Evolutionary conservation across 2,888 invertebrate genomes (phyloP).

Genomic region (Shargacucullia verbasci): DNA sequence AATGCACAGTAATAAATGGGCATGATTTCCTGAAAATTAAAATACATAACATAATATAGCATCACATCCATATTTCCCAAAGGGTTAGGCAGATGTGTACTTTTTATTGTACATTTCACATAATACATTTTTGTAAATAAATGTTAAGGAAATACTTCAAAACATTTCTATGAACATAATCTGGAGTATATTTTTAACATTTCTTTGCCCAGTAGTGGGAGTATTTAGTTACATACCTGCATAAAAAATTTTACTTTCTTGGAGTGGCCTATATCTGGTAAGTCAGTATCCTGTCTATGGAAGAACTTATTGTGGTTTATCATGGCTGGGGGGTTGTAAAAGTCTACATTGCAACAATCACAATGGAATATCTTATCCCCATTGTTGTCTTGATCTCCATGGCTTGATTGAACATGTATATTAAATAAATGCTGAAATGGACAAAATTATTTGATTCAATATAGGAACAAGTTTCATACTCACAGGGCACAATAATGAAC

Average conservation of each 20-base stretch:
- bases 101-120: no score
- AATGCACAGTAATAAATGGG: constrained; percentile 84
- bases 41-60: no score
- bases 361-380: constrained; percentile 78
- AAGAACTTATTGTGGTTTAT: constrained; percentile 88
- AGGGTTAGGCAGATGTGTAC: no score
- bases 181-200: no score
- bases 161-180: no score
- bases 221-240: constrained; percentile 65
- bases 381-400: constrained; percentile 66
- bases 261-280: constrained; percentile 78
- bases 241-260: constrained; percentile 77
- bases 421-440: constrained; percentile 87
- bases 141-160: no score
- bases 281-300: constrained; percentile 80
- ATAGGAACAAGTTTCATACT: no score
- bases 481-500: neutral
- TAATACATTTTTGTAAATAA: no score
- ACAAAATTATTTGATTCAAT: neutral
- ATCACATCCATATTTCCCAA: no score
- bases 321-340: constrained; percentile 88
- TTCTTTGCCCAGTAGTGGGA: no score
- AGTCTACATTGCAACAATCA: constrained; percentile 88
- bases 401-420: constrained; percentile 86
- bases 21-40: constrained; percentile 76